Conservation (phyloP, 2,888 invertebrate species). For the Agrilus mali region DNA sequence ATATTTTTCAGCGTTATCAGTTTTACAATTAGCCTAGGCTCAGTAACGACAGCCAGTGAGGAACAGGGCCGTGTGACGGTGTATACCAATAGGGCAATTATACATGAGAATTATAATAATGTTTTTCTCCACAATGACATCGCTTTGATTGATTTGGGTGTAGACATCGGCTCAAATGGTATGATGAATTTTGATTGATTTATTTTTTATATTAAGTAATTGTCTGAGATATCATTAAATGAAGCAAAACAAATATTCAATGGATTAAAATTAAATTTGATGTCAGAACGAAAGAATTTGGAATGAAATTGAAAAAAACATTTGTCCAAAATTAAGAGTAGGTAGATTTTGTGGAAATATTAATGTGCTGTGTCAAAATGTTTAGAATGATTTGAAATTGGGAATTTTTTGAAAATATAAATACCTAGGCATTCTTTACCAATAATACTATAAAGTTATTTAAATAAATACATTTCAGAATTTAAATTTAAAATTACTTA, state of each 20-base stretch:
- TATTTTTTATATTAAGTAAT: too few species aligned
- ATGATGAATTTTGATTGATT: neutral
- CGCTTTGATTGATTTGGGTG: conserved; percentile 12
- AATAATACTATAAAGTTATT: too few species aligned
- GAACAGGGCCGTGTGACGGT: conserved; percentile 4
- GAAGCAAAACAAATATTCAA: conserved; percentile 1
- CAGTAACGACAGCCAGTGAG: neutral
- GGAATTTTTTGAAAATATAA: too few species aligned
- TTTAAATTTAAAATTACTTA: too few species aligned
- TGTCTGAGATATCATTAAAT: too few species aligned
- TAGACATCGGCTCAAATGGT: conserved; percentile 10
- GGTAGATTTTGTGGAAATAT: too few species aligned
- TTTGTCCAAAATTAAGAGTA: too few species aligned
- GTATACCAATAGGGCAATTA: conserved; percentile 5
- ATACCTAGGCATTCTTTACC: too few species aligned
- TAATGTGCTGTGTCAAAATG: too few species aligned
- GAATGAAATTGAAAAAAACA: too few species aligned
- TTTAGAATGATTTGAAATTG: too few species aligned
- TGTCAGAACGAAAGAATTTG: neutral
- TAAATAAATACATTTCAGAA: too few species aligned
- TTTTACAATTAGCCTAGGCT: conserved; percentile 2
- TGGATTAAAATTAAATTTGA: conserved; percentile 6
- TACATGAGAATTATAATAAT: conserved; percentile 11
- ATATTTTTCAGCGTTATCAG: conserved; percentile 5
- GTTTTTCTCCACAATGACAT: conserved; percentile 14